phyloP scores from a whole-genome alignment of 2,888 invertebrate species.

The Acholoe squamosa region DNA sequence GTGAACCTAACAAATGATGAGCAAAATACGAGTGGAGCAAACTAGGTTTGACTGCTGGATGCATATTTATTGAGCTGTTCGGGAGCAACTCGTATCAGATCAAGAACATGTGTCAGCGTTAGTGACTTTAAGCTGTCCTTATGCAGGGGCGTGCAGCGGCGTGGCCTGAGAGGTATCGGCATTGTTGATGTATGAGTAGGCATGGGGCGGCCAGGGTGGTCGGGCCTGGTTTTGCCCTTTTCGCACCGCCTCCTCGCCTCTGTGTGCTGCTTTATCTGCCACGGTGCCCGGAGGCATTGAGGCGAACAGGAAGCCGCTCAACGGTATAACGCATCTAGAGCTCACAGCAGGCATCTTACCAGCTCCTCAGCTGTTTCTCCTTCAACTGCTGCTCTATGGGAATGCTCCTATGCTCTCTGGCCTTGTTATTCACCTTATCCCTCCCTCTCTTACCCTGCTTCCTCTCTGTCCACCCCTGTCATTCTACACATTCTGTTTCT shows the following conservation, averaged over 20 bases:
- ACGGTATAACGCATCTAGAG: slow-evolving; percentile 17
- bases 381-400: background rate
- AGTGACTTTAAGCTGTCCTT: slow-evolving; percentile 34
- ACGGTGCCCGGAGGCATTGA: background rate
- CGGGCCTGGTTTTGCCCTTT: background rate
- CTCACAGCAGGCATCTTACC: background rate
- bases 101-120: slow-evolving; percentile 38
- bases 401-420: background rate
- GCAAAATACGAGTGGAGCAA: background rate
- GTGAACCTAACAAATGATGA: slow-evolving; percentile 17
- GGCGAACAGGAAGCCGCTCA: background rate
- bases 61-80: slow-evolving; percentile 9
- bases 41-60: slow-evolving; percentile 12
- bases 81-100: background rate
- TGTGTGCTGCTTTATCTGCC: slow-evolving; percentile 3
- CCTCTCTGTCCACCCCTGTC: background rate
- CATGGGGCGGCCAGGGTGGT: background rate
- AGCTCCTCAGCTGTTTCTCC: background rate
- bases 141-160: background rate
- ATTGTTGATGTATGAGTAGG: slow-evolving; percentile 25
- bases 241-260: slow-evolving; percentile 1
- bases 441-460: background rate
- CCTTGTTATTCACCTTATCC: background rate
- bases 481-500: background rate
- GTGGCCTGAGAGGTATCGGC: background rate